Conservation (phyloP, 2,797 vertebrate species). For the Leucoraja ocellata region DNA sequence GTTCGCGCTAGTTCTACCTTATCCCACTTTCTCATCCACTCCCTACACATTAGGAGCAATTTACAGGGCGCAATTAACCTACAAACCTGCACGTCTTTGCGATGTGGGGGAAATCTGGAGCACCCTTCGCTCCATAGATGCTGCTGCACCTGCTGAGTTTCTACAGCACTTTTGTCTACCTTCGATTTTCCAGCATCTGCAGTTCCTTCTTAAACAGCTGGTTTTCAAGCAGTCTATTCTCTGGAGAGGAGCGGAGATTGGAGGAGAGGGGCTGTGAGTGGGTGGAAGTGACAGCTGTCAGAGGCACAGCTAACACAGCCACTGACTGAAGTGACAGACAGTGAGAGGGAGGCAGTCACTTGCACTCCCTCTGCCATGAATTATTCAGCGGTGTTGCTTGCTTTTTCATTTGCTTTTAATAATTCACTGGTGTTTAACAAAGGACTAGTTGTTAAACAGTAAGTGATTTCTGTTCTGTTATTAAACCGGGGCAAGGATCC, state of each 20-base stretch:
- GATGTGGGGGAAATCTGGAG: too few relatives aligned
- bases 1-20: too few relatives aligned
- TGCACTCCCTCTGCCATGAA: neutral
- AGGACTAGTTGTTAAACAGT: constrained; percentile 29
- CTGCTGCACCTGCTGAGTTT: too few relatives aligned
- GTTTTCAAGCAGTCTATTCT: neutral
- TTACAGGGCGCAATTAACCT: too few relatives aligned
- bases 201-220: too few relatives aligned
- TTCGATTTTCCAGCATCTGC: too few relatives aligned
- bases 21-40: too few relatives aligned
- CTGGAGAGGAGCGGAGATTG: neutral
- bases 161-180: too few relatives aligned
- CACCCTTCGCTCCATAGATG: too few relatives aligned
- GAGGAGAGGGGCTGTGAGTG: neutral
- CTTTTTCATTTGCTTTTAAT: constrained; percentile 6
- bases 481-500: neutral
- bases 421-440: constrained; percentile 23
- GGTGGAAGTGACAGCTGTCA: neutral
- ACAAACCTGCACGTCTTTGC: too few relatives aligned
- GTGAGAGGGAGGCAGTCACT: neutral
- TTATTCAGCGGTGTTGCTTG: constrained; percentile 15
- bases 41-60: too few relatives aligned
- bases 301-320: neutral
- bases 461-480: constrained; percentile 10
- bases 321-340: neutral